These are phyloP conservation scores for Pelusios castaneus DNA, from an alignment of 2,113 vertebrate genomes.

Conservation along the genomic window DNA sequence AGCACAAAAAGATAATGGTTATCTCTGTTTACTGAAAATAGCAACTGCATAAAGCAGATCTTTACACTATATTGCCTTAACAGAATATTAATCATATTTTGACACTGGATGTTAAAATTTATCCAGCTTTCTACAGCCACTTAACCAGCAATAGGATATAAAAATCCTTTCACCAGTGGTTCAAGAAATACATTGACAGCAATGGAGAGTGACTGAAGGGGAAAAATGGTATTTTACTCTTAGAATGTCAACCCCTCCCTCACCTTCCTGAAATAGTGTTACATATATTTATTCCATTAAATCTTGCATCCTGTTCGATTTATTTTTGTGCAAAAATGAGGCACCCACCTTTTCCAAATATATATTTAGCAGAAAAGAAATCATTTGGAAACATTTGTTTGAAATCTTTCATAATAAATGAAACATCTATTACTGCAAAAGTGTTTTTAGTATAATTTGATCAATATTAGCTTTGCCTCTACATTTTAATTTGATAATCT, in stretches of 20 bases:
- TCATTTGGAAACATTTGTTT: neutral
- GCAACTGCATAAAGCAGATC: neutral
- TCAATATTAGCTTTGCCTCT: neutral
- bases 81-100: neutral
- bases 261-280: neutral
- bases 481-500: neutral
- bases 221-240: neutral
- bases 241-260: neutral
- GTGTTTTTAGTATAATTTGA: neutral
- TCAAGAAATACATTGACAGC: neutral
- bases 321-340: neutral
- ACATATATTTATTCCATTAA: neutral
- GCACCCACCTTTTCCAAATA: neutral
- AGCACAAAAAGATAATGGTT: neutral
- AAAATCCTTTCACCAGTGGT: neutral
- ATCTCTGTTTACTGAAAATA: neutral
- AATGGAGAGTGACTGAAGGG: neutral
- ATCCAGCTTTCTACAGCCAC: neutral
- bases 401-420: neutral
- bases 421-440: neutral
- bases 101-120: neutral
- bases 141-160: accelerated
- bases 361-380: accelerated
- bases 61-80: neutral
- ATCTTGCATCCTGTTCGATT: neutral